phyloP scores from a whole-genome alignment of 1,140 invertebrate species.

The Platorchestia sp. region DNA sequence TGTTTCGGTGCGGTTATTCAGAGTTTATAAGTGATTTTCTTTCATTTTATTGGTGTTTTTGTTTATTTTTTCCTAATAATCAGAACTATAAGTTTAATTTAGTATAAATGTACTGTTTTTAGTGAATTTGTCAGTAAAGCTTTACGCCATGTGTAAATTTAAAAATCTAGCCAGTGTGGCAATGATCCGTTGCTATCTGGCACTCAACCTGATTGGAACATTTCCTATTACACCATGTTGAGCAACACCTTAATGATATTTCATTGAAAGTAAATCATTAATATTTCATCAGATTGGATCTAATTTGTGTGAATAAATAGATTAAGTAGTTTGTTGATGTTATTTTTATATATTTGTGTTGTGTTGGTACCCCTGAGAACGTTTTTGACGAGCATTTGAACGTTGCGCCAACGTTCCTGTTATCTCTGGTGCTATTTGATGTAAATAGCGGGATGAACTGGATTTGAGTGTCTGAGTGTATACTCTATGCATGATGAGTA shows the following conservation, averaged over 20 bases:
- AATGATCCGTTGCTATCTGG: not conserved
- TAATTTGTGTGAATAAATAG: not conserved
- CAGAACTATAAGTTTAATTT: not conserved
- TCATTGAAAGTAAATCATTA: not conserved
- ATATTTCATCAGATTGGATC: not conserved
- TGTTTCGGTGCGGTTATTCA: not conserved
- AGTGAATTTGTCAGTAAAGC: not conserved
- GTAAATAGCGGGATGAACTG: not conserved
- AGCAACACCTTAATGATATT: not conserved
- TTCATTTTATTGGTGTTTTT: not conserved
- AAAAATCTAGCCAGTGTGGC: not conserved
- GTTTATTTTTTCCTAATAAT: not conserved
- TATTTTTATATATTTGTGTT: not conserved
- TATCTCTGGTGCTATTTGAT: not conserved
- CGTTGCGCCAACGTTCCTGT: not conserved
- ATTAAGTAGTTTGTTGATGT: not conserved
- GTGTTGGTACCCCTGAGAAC: not conserved
- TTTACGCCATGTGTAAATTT: not conserved
- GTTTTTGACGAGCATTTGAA: not conserved
- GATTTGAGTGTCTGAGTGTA: not conserved
- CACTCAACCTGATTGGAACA: not conserved
- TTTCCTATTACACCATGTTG: conserved; percentile 1
- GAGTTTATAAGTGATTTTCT: not conserved
- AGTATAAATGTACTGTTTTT: not conserved
- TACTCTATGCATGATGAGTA: not conserved